A percentile compares a stretch with the other conserved stretches of the same genome.
Conservation (phyloP, 2,797 vertebrate species). For the Spheniscus humboldti region DNA sequence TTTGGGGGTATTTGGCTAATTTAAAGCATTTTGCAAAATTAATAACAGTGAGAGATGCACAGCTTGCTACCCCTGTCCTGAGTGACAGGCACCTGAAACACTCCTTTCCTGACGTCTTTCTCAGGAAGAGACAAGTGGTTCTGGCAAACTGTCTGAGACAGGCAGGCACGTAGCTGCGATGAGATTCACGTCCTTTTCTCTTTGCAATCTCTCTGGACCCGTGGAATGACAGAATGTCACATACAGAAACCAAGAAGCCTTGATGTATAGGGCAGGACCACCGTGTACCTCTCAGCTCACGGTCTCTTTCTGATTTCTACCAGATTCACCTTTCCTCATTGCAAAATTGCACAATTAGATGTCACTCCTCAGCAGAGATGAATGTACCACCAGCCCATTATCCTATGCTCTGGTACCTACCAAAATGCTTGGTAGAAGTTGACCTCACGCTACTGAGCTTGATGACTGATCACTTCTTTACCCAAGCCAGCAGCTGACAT, state of each 20-base stretch:
- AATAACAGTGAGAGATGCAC: neutral
- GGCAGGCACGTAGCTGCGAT: neutral
- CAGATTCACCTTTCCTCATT: neutral
- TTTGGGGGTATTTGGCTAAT: neutral
- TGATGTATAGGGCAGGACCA: neutral
- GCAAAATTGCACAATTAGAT: neutral
- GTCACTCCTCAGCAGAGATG: neutral
- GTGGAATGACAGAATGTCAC: neutral
- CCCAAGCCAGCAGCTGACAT: neutral
- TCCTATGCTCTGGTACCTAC: neutral
- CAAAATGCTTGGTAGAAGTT: neutral
- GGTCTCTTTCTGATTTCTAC: neutral
- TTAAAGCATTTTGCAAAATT: neutral
- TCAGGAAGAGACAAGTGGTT: neutral
- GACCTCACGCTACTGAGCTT: accelerated
- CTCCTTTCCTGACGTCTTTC: neutral
- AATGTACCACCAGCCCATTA: neutral
- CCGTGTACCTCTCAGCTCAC: neutral
- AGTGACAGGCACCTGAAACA: neutral
- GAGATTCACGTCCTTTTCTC: neutral
- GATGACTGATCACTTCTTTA: neutral
- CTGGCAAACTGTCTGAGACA: slow-evolving; percentile 12
- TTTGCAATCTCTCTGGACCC: neutral
- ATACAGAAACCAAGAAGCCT: neutral
- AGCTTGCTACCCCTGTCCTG: neutral